Percentiles rank a stretch among this genome's conserved stretches.
Conservation (phyloP, 2,888 invertebrate species). For the Hedychridium roseum region DNA sequence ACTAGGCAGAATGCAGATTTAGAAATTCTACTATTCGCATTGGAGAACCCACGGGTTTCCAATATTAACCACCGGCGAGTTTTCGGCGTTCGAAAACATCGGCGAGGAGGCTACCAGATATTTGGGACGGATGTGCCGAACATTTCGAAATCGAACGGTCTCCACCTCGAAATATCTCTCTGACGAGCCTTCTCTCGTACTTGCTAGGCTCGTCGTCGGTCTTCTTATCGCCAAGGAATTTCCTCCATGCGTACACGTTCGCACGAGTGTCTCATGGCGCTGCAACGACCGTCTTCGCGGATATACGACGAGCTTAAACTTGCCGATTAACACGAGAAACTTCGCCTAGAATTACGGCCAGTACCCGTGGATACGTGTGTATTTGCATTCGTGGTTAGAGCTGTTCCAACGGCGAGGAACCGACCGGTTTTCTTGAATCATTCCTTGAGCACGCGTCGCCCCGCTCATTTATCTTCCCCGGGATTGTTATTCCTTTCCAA, state of each 20-base stretch:
- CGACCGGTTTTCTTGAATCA: slow-evolving; percentile 7
- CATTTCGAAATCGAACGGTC: slow-evolving; percentile 19
- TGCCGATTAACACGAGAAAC: slow-evolving; percentile 37
- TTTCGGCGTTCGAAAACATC: too few relatives aligned
- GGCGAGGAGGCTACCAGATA: too few relatives aligned
- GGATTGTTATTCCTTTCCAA: too few relatives aligned
- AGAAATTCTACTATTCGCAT: too few relatives aligned
- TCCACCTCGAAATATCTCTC: slow-evolving; percentile 23
- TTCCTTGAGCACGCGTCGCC: background rate
- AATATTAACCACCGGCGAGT: too few relatives aligned
- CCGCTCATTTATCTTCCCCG: too few relatives aligned
- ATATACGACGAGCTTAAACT: slow-evolving; percentile 20
- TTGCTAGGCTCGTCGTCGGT: background rate
- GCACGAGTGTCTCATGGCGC: slow-evolving; percentile 22
- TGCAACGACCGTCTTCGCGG: too few relatives aligned
- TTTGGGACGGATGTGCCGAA: slow-evolving; percentile 2
- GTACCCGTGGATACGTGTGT: too few relatives aligned
- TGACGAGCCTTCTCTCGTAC: background rate
- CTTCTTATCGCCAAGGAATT: slow-evolving; percentile 1
- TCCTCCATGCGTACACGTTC: slow-evolving; percentile 8
- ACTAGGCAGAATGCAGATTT: too few relatives aligned
- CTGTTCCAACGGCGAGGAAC: slow-evolving; percentile 8
- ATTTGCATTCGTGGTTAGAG: slow-evolving; percentile 40
- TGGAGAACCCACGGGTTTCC: too few relatives aligned
- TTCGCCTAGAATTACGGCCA: slow-evolving; percentile 15